Evolutionary conservation across 2,888 invertebrate genomes (phyloP).

Genomic region (Oligia strigilis): DNA sequence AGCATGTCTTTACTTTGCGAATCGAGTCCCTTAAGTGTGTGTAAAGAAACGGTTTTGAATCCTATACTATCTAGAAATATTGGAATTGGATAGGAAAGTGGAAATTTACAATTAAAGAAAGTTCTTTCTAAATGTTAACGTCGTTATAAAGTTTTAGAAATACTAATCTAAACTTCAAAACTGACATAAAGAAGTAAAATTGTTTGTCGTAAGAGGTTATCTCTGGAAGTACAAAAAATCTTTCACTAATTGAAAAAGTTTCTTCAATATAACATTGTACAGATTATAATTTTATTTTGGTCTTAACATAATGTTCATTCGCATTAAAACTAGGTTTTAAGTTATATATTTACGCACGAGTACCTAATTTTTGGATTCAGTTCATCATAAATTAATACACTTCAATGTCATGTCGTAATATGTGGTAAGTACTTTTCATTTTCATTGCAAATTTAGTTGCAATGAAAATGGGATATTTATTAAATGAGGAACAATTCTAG

Average conservation of each 20-base stretch:
- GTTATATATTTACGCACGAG: background rate
- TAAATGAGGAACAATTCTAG: conserved; percentile 21
- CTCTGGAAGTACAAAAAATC: background rate
- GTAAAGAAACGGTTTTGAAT: no score
- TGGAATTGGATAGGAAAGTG: no score
- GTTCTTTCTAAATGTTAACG: background rate
- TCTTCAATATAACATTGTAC: background rate
- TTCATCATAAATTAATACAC: background rate
- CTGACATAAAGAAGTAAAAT: background rate
- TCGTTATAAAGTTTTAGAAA: background rate
- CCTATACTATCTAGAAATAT: background rate
- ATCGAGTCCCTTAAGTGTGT: background rate
- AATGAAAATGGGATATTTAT: no score
- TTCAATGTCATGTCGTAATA: background rate
- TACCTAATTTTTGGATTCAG: no score
- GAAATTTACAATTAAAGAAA: background rate
- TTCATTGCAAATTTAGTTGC: conserved; percentile 14
- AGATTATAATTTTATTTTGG: background rate
- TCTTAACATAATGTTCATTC: background rate
- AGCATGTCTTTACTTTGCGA: conserved; percentile 6
- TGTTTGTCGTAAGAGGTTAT: background rate
- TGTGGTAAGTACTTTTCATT: background rate
- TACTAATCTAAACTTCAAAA: background rate
- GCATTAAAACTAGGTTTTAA: background rate
- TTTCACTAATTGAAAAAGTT: background rate